Evolutionary conservation across 1,140 invertebrate genomes (phyloP).

Genomic region (Drosophila leontia): DNA sequence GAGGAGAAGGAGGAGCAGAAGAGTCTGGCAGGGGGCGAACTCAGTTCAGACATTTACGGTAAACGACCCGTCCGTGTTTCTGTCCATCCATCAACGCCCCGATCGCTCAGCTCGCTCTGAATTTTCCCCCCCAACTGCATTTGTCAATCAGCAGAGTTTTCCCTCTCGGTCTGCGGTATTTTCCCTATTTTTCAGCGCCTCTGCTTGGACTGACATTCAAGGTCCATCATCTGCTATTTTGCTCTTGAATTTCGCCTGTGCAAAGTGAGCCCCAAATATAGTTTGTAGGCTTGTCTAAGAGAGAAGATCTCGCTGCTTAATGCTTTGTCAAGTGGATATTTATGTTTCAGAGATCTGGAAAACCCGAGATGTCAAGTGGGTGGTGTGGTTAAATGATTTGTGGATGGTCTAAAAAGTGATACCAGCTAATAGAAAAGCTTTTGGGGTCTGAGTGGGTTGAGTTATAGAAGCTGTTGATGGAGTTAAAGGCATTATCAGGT

Average conservation of each 20-base stretch:
- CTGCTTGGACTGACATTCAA: slow-evolving; percentile 39
- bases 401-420: slow-evolving; percentile 21
- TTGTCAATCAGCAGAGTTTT: slow-evolving; percentile 69
- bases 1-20: background rate
- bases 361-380: slow-evolving; percentile 52
- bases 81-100: slow-evolving; percentile 71
- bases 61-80: slow-evolving; percentile 55
- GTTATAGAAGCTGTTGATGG: background rate
- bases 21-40: background rate
- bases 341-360: slow-evolving; percentile 43
- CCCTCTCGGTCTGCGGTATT: slow-evolving; percentile 41
- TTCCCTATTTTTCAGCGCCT: slow-evolving; percentile 5
- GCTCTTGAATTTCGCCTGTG: slow-evolving; percentile 60
- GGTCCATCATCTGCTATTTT: slow-evolving; percentile 57
- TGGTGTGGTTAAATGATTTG: slow-evolving; percentile 35
- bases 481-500: slow-evolving; percentile 21
- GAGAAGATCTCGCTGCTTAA: slow-evolving; percentile 15
- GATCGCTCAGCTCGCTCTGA: slow-evolving; percentile 36
- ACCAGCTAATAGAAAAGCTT: slow-evolving; percentile 45
- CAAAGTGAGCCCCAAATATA: slow-evolving; percentile 33
- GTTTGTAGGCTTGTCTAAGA: slow-evolving; percentile 9
- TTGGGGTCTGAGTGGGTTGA: slow-evolving; percentile 25
- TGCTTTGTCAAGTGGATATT: slow-evolving; percentile 66
- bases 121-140: slow-evolving; percentile 58
- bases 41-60: slow-evolving; percentile 41